Percentiles rank a stretch among this genome's conserved stretches.
Evolutionary conservation across 2,888 invertebrate species (phyloP).

Genomic region (Ochropacha duplaris): DNA sequence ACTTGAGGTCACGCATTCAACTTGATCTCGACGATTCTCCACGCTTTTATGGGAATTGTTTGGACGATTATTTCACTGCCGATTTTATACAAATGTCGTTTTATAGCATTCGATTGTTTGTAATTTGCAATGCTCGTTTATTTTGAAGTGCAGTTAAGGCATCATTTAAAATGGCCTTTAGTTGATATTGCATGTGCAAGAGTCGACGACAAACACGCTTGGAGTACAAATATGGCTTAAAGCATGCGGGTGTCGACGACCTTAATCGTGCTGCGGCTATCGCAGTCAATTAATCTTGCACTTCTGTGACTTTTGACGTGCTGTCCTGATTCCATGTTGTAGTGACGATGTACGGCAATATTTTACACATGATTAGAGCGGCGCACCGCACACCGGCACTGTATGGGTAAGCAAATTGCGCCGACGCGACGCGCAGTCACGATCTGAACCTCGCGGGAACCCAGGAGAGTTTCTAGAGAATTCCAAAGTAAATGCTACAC

Average conservation of each 20-base stretch:
- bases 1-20: slow-evolving; percentile 67
- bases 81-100: slow-evolving; percentile 33
- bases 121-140: slow-evolving; percentile 29
- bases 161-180: slow-evolving; percentile 1
- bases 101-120: slow-evolving; percentile 37
- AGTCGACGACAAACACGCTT: slow-evolving; percentile 8
- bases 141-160: slow-evolving; percentile 10
- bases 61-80: slow-evolving; percentile 46
- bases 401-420: slow-evolving; percentile 83
- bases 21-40: slow-evolving; percentile 65
- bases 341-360: slow-evolving; percentile 75
- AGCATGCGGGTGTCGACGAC: slow-evolving; percentile 41
- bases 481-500: slow-evolving; percentile 76
- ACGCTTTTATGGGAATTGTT: slow-evolving; percentile 62
- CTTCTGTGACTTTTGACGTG: slow-evolving; percentile 69
- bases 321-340: slow-evolving; percentile 66
- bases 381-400: slow-evolving; percentile 64
- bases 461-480: slow-evolving; percentile 77
- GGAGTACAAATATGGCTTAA: slow-evolving; percentile 19
- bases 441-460: slow-evolving; percentile 80
- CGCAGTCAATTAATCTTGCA: slow-evolving; percentile 70
- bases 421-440: slow-evolving; percentile 78
- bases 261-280: slow-evolving; percentile 62
- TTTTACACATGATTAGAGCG: slow-evolving; percentile 82
- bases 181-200: slow-evolving; percentile 10